These are phyloP conservation scores for Ciconia stormi DNA, from an alignment of 2,113 vertebrate species.

Conservation along the genomic window DNA sequence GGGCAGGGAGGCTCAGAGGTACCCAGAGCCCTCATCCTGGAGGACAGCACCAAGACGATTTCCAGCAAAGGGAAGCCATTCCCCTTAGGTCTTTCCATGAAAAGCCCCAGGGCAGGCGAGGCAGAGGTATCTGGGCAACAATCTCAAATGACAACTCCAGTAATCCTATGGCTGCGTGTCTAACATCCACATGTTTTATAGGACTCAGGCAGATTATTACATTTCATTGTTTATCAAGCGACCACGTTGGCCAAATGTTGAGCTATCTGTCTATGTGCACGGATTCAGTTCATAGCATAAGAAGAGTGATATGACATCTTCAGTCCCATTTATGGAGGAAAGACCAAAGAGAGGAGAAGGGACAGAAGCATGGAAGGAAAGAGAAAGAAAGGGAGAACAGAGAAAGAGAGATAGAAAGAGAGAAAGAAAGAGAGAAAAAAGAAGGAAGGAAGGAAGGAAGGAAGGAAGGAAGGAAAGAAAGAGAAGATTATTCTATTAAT, in stretches of 20 bases:
- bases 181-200: neutral
- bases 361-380: neutral
- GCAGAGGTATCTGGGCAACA: neutral
- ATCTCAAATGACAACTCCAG: neutral
- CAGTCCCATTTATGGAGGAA: neutral
- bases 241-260: neutral
- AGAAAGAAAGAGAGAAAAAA: too few relatives aligned
- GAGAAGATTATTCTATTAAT: neutral
- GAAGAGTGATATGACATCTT: neutral
- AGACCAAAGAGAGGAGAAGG: neutral
- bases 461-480: too few relatives aligned
- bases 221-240: neutral
- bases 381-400: neutral
- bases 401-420: fast-evolving
- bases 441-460: too few relatives aligned
- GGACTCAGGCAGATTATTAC: neutral
- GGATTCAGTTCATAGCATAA: neutral
- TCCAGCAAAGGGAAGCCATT: neutral
- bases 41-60: neutral
- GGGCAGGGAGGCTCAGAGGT: neutral
- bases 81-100: neutral
- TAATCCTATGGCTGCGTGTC: neutral
- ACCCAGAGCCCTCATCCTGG: neutral
- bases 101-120: neutral
- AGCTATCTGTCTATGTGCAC: neutral